Evolutionary conservation across 2,888 invertebrate species (phyloP).

Genomic region (Zele albiditarsus): DNA sequence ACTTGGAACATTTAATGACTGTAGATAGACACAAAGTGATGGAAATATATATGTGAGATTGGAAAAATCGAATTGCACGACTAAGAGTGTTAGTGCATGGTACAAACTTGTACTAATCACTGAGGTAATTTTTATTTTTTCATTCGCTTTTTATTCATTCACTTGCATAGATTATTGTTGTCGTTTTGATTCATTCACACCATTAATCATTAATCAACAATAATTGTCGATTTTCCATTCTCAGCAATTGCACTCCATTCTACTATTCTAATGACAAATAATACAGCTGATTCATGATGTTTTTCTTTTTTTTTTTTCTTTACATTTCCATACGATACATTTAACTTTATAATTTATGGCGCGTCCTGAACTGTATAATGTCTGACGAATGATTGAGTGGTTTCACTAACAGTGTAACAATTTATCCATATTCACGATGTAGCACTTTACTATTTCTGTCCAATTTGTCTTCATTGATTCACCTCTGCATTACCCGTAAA

Average conservation of each 20-base stretch:
- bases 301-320: not conserved
- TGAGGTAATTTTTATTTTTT: not conserved
- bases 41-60: not conserved
- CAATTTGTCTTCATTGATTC: too few relatives aligned
- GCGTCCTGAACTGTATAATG: not conserved
- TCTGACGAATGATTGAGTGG: conserved; percentile 36
- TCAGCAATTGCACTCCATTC: not conserved
- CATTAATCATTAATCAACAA: not conserved
- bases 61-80: too few relatives aligned
- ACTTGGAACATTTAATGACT: not conserved
- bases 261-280: not conserved
- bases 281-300: not conserved
- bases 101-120: not conserved
- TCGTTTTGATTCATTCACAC: not conserved
- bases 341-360: not conserved
- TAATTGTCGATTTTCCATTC: not conserved
- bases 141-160: not conserved
- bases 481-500: too few relatives aligned
- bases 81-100: not conserved
- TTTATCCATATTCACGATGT: not conserved
- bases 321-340: not conserved
- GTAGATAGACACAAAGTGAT: not conserved
- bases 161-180: not conserved
- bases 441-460: not conserved
- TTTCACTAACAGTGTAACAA: conserved; percentile 30